Percentiles rank a stretch among this genome's conserved stretches.
phyloP scores from a whole-genome alignment of 2,113 vertebrate species.

The Vombatus ursinus region DNA sequence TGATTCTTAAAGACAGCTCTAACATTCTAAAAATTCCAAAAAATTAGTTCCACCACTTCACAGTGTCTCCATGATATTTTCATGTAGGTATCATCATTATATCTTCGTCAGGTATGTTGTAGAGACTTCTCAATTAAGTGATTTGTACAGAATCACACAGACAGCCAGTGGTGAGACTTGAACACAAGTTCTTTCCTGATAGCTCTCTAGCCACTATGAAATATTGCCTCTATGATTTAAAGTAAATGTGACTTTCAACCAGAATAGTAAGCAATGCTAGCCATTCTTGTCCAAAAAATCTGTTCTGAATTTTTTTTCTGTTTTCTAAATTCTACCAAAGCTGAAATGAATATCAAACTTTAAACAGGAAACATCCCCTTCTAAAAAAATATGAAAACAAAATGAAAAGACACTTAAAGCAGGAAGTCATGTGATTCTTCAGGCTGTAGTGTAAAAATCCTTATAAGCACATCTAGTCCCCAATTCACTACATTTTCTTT shows the following conservation, averaged over 20 bases:
- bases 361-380: conserved; percentile 72
- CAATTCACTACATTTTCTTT: neutral
- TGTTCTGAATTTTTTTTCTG: neutral
- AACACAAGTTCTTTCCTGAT: neutral
- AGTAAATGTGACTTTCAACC: neutral
- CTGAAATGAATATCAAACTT: conserved; percentile 53
- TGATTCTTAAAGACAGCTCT: neutral
- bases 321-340: conserved; percentile 43
- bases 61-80: neutral
- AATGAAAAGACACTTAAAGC: conserved; percentile 34
- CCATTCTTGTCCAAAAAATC: neutral
- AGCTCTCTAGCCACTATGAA: neutral
- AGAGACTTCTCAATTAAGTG: neutral
- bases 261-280: neutral
- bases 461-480: neutral
- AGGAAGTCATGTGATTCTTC: neutral
- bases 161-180: neutral
- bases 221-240: neutral
- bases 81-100: neutral
- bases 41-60: neutral
- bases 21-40: neutral
- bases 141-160: neutral
- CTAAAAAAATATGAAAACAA: conserved; percentile 54
- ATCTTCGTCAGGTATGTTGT: neutral
- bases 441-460: neutral